Evolutionary conservation across 2,888 invertebrate species (phyloP), one percentile per base, ranked within the genome.

Genomic region (Balanococcus diminutus): DNA sequence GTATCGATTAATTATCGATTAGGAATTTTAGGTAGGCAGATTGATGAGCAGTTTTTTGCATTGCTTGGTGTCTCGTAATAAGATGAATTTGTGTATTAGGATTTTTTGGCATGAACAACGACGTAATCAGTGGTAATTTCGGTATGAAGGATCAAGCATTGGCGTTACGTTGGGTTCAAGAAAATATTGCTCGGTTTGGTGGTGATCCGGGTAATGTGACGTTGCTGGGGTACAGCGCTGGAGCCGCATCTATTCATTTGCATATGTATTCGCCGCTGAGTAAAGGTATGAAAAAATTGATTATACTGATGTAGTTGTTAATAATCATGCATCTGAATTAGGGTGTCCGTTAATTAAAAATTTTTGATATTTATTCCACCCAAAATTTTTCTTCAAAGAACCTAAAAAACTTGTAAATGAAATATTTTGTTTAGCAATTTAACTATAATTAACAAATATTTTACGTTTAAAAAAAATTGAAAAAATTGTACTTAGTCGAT

Each of bases 211-310:
- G 56, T 42, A 82, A 9, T 32, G 87, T 88, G 14, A 88, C 88
- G 0, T 83, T 88, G 19, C 86, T 87, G 28, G 88, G 88, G 1
- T 86, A 87, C n/a, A 87, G 87, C 28, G 84, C 87, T 14, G 87
- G 87, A 16, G 84, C 84, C 4, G 87, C 83, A 16, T 25, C 72
- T 14, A 32, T 61, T 3, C 82, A 87, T 39, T 86, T 72, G 22
- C 88, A 88, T 46, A 56, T 87, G 81, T 75, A 87, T 6, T 87
- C 88, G 0, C 87, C 88, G 2, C 42, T 87, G 51, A 87, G 87
- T n/a, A 88, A 87, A 86, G 87, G 88, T 87, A 28, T 36, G 6
- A 2, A 28, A 9, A 67, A n/a, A n/a, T n/a, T n/a, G n/a, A n/a
- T n/a, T n/a, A n/a, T n/a, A n/a, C n/a, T n/a, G n/a, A n/a, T n/a